Conservation (phyloP, 2,888 invertebrate genomes). For the Falcaria lacertinaria region DNA sequence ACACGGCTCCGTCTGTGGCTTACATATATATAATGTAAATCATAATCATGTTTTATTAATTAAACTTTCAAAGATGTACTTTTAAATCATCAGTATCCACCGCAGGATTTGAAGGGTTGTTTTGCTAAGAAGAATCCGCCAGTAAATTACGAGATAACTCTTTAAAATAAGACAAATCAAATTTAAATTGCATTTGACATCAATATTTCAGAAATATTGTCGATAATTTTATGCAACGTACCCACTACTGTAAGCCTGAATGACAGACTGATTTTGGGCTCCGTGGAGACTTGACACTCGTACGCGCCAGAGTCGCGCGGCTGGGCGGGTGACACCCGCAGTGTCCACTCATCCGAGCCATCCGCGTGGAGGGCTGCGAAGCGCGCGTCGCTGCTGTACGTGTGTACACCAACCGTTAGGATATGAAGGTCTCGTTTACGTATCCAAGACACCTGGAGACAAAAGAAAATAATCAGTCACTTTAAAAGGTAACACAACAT, state of each 20-base stretch:
- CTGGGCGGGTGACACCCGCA: conserved; percentile 76
- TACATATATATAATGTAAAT: no score
- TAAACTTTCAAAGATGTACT: no score
- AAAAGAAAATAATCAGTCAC: background rate
- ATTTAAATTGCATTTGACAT: no score
- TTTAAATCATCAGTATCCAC: no score
- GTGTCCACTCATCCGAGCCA: conserved; percentile 84
- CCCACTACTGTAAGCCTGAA: conserved; percentile 88
- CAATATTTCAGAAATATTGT: no score
- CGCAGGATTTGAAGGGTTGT: no score
- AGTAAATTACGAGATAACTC: no score
- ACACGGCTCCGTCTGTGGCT: no score
- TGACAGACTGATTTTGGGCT: conserved; percentile 90
- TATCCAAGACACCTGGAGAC: conserved; percentile 89
- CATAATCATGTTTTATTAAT: no score
- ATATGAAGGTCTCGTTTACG: conserved; percentile 89
- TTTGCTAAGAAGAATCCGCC: no score
- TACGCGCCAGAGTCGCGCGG: conserved; percentile 92
- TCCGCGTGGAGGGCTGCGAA: conserved; percentile 82
- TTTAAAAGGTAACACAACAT: no score
- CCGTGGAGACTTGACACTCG: conserved; percentile 95
- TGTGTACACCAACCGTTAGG: conserved; percentile 81
- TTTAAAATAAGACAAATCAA: no score
- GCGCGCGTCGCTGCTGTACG: conserved; percentile 83
- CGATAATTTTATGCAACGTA: conserved; percentile 62